Percentiles rank a stretch among this genome's conserved stretches.
These are phyloP conservation scores for Australoheros facetus DNA, from an alignment of 2,797 vertebrate species.

Conservation along the genomic window DNA sequence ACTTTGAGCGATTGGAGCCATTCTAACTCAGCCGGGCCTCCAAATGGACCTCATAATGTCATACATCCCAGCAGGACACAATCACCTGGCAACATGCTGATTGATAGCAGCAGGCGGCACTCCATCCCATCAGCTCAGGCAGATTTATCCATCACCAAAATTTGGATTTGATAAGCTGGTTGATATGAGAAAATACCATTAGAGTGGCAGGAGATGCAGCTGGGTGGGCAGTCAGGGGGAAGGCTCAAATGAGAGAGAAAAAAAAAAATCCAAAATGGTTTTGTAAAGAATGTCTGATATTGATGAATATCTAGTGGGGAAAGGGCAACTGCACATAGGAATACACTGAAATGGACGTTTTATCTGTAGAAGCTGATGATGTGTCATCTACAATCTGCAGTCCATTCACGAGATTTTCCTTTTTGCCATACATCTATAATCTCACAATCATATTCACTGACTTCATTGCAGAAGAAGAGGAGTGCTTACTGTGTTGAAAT, in stretches of 20 bases:
- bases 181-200: conserved; percentile 72
- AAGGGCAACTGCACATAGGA: conserved; percentile 32
- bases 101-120: conserved; percentile 65
- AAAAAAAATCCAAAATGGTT: conserved; percentile 62
- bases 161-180: conserved; percentile 75
- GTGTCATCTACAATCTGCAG: conserved; percentile 16
- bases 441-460: conserved; percentile 52
- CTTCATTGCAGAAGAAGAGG: conserved; percentile 39
- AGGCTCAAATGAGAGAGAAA: conserved; percentile 56
- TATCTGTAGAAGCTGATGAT: conserved; percentile 28
- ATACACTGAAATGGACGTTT: conserved; percentile 26
- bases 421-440: conserved; percentile 49
- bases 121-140: conserved; percentile 61
- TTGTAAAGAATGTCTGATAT: conserved; percentile 69
- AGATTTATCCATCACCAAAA: conserved; percentile 80
- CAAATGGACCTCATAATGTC: conserved; percentile 74
- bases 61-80: conserved; percentile 64
- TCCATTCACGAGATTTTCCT: conserved; percentile 28
- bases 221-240: conserved; percentile 40
- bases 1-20: conserved; percentile 68
- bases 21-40: conserved; percentile 68
- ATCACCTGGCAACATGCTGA: conserved; percentile 75
- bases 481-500: conserved; percentile 50
- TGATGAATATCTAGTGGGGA: conserved; percentile 54
- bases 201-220: conserved; percentile 58